Base-by-base conservation (phyloP, 2,888 invertebrate species). In the Cheilosia grossa region DNA sequence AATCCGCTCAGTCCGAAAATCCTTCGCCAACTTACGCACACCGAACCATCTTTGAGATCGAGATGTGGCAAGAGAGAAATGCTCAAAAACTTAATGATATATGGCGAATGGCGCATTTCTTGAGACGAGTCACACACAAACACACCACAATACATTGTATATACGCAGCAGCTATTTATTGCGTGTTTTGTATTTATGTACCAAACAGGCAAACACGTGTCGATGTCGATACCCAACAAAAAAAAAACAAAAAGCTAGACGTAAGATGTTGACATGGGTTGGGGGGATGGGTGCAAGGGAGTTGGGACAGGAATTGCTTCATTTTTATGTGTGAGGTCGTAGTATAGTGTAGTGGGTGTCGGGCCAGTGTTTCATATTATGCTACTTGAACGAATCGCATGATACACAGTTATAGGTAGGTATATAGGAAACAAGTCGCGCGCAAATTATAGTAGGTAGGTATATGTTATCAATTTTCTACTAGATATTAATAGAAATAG, bases 161-260 rank as follows among this genome's bases (percentile, higher is more conserved):
- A 53, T 44, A 15, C 33, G 15, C 37, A 15, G 42, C 15, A 6
- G 9, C 27, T 27, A 19, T 24, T 21, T 51, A 51, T 21, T 24
- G 37, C 13, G 37, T 37, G 7, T 10, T 21, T 4, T 49, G 30
- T 59, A n/a, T 42, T 13, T n/a, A 24, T 59, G 27, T 49, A 59
- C 30, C 4, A 19, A 59, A 69, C 72, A 79, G 72, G 72, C 4
- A 19, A 59, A 69, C 72, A 79, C 78, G 72, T 79, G 78, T 79
- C 78, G 33, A 69, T 64, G 78, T 72, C 78, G 42, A 69, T 72
- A 56, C 51, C 56, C 49, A 56, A 30, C 42, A n/a, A 53, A 37
- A 51, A 64, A 63, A 40, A 59, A 69, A 54, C 24, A 24, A 27
- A 27, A 27, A 27, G 63, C 44, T 24, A 15, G 51, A 58, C 17